Base-by-base conservation (phyloP, 2,113 vertebrate species). In the Pygathrix nemaeus region DNA sequence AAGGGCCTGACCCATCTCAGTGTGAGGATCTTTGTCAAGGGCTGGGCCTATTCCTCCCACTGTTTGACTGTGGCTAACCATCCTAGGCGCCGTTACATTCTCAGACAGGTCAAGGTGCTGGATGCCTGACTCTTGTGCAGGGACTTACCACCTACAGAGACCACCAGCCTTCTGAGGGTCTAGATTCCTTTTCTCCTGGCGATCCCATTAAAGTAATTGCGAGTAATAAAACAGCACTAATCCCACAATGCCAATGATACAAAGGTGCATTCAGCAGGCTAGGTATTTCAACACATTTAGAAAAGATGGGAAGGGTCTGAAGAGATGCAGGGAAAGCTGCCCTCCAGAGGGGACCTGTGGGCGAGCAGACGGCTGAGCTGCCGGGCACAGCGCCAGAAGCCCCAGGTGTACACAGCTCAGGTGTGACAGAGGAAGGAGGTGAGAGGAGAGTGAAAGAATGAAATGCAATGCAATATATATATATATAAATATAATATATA, bases 321-420 rank as follows among this genome's bases (percentile, higher is more conserved):
- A 8, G 20, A 14, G 3, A 35, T 0, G 16, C n/a, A 4, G 27
- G 32, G 38, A 45, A 32, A 76, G 40, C 45, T 17, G 48, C 57
- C 27, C 0, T 5, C 27, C 1, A 5, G 27, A 35, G 45, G 35
- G 6, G 50, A 4, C 6, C 5, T 2, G 8, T 14, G 38, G 57
- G 35, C 25, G 2, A 11, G 57, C 30, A 32, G 76, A 50, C 20
- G 9, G 55, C 76, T 27, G 85, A 25, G 8, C 38, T 23, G 32
- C 90, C 25, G 18, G 27, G 59, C 18, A 1, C 73, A 21, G 40
- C n/a, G 32, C 57, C 2, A 27, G 6, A 45, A 48, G 84, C 32
- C 25, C 23, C 20, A 35, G 61, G 30, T 6, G 3, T 5, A 3
- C 12, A 3, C 16, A 55, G 32, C n/a, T 90, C 25, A 32, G 68